These are phyloP conservation scores for Pterocles orientalis DNA, from an alignment of 2,113 vertebrate species.

Conservation along the genomic window DNA sequence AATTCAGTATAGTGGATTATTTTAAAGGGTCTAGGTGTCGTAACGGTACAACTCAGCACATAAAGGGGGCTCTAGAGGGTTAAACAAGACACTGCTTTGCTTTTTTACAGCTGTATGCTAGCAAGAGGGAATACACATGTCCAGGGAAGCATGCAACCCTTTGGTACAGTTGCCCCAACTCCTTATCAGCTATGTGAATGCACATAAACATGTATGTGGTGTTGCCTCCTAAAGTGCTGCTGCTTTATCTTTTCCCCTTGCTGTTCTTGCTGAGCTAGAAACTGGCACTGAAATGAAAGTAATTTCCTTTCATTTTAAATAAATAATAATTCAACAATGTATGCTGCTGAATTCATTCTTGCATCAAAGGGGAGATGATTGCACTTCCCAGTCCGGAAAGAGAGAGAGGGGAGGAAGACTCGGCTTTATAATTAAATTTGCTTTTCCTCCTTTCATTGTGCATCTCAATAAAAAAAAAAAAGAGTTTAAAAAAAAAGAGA, in stretches of 20 bases:
- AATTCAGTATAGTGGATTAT: background rate
- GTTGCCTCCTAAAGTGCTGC: background rate
- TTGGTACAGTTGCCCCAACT: background rate
- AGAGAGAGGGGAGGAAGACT: background rate
- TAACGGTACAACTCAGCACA: background rate
- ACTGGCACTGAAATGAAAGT: background rate
- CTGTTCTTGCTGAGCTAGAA: background rate
- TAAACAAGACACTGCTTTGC: background rate
- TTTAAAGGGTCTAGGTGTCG: background rate
- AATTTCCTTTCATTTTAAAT: slow-evolving; percentile 43
- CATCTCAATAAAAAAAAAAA: background rate
- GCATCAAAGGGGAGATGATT: background rate
- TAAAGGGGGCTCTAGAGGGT: background rate
- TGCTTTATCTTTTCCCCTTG: background rate
- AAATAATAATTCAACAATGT: slow-evolving; percentile 10
- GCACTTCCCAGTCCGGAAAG: background rate
- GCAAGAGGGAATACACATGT: background rate
- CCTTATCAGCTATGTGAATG: background rate
- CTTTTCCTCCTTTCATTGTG: slow-evolving; percentile 23
- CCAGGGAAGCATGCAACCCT: background rate
- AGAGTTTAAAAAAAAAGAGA: background rate
- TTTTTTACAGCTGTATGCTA: background rate
- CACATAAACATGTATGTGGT: background rate
- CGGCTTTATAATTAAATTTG: slow-evolving; percentile 20
- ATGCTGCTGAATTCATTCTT: background rate